Base-by-base conservation (phyloP, 35 echinoderm and acorn worm species). In the Lytechinus pictus region DNA sequence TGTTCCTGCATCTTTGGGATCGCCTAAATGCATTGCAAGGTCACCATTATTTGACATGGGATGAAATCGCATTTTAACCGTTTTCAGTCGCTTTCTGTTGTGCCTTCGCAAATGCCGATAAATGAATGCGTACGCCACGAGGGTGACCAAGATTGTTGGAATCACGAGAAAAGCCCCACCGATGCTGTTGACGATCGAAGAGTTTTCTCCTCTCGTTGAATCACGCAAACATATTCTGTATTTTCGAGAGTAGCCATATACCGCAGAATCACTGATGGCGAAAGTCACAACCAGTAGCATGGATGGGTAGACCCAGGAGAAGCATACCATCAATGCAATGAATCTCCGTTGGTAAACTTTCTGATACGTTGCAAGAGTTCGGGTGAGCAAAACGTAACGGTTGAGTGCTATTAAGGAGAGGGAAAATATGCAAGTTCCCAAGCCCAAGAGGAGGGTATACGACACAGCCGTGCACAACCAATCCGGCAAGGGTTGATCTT, bases 281-380 rank as follows among this genome's bases (percentile, higher is more conserved):
- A 52, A 54, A 3, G 27, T 44, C 28, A 52, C 9, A 11, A 9
- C 14, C 8, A 90, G 33, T 54, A 90, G 52, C 33, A 90, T 90
- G 28, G 88, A 12, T 52, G 88, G 88, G n/a, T 90, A 90, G 9
- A 90, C 11, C 88, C 88, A 90, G 14, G 88, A 79, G 3, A 54
- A 7, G 52, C 14, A 9, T 21, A 90, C 4, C 88, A 90, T 90
- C 27, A 54, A 44, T 90, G 52, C 52, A 21, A 54, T 90, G 11
- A n/a, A 52, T 54, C 14, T 90, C 16, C 52, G 88, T 90, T 21
- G 33, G 88, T 90, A 90, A 52, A 90, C 88, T 52, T 90, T 90
- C 29, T 54, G 28, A 54, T 90, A 90, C 29, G 88, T 90, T 9
- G 88, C 88, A 90, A 54, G 52, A 44, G 88, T 9, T 52, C 52